Evolutionary conservation across 2,888 invertebrate genomes (phyloP).

Genomic region (Pristionchus arcanus): DNA sequence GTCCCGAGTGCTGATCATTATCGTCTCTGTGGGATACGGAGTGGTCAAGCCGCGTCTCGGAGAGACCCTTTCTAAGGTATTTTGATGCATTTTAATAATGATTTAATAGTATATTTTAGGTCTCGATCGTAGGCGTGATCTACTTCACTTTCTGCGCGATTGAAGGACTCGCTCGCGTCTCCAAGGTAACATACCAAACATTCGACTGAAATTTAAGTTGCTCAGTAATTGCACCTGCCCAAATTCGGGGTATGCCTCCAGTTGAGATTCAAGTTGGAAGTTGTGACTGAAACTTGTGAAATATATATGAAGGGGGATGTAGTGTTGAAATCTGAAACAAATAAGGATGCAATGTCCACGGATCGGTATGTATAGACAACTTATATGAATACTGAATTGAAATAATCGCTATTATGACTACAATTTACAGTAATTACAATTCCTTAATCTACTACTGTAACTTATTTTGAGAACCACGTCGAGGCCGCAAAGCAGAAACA

Average conservation of each 20-base stretch:
- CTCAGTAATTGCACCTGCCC: background rate
- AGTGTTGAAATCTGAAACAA: too few relatives aligned
- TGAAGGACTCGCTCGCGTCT: conserved; percentile 90
- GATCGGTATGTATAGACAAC: too few relatives aligned
- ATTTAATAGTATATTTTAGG: conserved; percentile 77
- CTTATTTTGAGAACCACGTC: conserved; percentile 69
- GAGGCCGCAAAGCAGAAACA: conserved; percentile 85
- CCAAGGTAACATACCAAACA: conserved; percentile 78
- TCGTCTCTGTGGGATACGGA: conserved; percentile 95
- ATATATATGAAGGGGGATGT: too few relatives aligned
- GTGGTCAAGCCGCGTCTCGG: conserved; percentile 95
- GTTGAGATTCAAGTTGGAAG: background rate
- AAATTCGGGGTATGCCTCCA: background rate
- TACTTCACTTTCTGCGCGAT: conserved; percentile 91
- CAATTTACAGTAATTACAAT: background rate
- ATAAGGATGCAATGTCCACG: too few relatives aligned
- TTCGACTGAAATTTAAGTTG: background rate
- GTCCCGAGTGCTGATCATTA: conserved; percentile 93
- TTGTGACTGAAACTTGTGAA: background rate
- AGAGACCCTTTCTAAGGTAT: conserved; percentile 87
- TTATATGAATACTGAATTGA: too few relatives aligned
- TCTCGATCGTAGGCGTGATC: conserved; percentile 89
- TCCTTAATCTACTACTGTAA: background rate
- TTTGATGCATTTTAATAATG: background rate
- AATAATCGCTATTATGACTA: too few relatives aligned